A percentile compares a stretch with the other conserved stretches of the same genome.
phyloP scores from a whole-genome alignment of 2,113 vertebrate genomes.

The Rhinogobius similis region DNA sequence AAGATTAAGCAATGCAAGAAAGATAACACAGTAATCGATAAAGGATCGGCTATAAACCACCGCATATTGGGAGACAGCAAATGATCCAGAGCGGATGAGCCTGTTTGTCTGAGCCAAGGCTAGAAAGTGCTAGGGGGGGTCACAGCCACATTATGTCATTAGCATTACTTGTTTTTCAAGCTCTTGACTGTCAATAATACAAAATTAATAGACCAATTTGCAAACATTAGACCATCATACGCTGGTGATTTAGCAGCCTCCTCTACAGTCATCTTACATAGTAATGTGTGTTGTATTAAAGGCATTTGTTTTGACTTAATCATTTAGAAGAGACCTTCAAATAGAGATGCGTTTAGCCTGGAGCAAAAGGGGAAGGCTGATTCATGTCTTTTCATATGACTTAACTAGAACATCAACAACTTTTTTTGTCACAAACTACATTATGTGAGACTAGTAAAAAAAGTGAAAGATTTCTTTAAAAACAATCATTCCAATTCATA shows the following conservation, averaged over 20 bases:
- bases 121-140: slow-evolving; percentile 27
- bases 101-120: slow-evolving; percentile 58
- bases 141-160: slow-evolving; percentile 73
- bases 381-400: slow-evolving; percentile 61
- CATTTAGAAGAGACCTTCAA: slow-evolving; percentile 61
- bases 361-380: slow-evolving; percentile 54
- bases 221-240: slow-evolving; percentile 62
- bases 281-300: slow-evolving; percentile 73
- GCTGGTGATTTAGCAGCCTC: slow-evolving; percentile 68
- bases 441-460: slow-evolving; percentile 39
- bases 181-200: slow-evolving; percentile 73
- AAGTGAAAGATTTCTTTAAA: slow-evolving; percentile 60
- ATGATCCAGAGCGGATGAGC: slow-evolving; percentile 78
- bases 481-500: slow-evolving; percentile 63
- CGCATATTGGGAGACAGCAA: slow-evolving; percentile 74
- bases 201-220: slow-evolving; percentile 74
- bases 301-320: slow-evolving; percentile 72
- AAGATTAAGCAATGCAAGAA: slow-evolving; percentile 76
- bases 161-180: slow-evolving; percentile 67
- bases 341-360: slow-evolving; percentile 60
- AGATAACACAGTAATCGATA: slow-evolving; percentile 82
- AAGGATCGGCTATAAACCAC: slow-evolving; percentile 76
- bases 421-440: slow-evolving; percentile 54
- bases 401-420: slow-evolving; percentile 52
- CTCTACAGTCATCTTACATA: slow-evolving; percentile 72